phyloP scores from a whole-genome alignment of 2,113 vertebrate genomes.

The Ondatra zibethicus region DNA sequence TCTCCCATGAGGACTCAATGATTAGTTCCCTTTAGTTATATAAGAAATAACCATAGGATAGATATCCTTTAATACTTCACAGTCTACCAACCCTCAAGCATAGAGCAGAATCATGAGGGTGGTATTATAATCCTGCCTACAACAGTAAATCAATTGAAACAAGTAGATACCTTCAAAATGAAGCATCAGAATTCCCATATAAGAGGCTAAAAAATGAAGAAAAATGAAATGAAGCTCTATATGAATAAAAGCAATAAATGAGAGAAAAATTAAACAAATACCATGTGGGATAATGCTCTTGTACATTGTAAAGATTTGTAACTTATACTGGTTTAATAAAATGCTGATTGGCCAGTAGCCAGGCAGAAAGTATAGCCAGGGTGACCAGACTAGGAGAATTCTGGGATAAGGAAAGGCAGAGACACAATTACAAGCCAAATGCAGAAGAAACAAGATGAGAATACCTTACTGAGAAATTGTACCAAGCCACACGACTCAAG shows the following conservation, averaged over 20 bases:
- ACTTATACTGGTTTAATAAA: no score
- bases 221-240: background rate
- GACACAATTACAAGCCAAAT: no score
- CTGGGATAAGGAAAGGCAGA: no score
- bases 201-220: background rate
- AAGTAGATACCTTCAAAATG: background rate
- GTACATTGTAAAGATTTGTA: no score
- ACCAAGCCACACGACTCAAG: no score
- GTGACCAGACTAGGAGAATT: no score
- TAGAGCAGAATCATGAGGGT: background rate
- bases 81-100: background rate
- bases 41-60: background rate
- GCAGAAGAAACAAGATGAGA: no score
- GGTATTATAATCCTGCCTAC: background rate
- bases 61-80: background rate
- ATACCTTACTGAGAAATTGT: no score
- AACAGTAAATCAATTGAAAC: background rate
- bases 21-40: background rate
- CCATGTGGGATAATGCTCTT: no score
- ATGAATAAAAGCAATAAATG: constrained; percentile 1
- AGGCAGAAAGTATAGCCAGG: no score
- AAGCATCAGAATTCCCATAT: background rate
- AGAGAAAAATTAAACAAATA: background rate
- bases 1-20: background rate
- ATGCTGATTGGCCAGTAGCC: no score